These are phyloP conservation scores for Dolomedes plantarius DNA, from an alignment of 2,888 invertebrate genomes.

Conservation along the genomic window DNA sequence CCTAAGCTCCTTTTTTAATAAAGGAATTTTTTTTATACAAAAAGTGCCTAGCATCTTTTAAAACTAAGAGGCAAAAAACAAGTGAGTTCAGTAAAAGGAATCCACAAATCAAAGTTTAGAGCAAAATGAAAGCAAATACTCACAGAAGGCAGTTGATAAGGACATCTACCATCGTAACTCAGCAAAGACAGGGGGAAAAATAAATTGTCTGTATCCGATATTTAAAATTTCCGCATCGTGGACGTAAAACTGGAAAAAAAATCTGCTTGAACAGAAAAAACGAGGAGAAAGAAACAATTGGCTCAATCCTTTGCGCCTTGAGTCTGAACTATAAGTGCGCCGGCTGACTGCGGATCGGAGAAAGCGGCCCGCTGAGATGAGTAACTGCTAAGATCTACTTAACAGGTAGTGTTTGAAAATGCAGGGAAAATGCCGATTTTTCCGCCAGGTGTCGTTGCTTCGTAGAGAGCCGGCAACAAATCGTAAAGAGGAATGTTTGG, in stretches of 20 bases:
- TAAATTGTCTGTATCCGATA: slow-evolving; percentile 18
- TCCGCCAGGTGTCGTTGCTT: neutral
- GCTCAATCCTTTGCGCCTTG: neutral
- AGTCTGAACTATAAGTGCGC: neutral
- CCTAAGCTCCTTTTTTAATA: no score
- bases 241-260: no score
- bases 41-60: no score
- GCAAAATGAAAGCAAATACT: slow-evolving; percentile 26
- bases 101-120: neutral
- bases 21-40: no score
- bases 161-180: slow-evolving; percentile 60
- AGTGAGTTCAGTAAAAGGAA: no score
- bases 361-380: neutral
- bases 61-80: no score
- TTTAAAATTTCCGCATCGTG: slow-evolving; percentile 34
- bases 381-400: neutral
- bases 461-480: no score
- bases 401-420: neutral
- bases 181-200: neutral
- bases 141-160: slow-evolving; percentile 56
- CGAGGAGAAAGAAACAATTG: neutral
- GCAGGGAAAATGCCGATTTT: neutral
- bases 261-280: no score
- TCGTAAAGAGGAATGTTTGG: no score
- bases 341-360: neutral